Percentiles rank a stretch among this genome's conserved stretches.
Evolutionary conservation across 2,113 vertebrate genomes (phyloP).

Genomic region (Otolemur garnettii): DNA sequence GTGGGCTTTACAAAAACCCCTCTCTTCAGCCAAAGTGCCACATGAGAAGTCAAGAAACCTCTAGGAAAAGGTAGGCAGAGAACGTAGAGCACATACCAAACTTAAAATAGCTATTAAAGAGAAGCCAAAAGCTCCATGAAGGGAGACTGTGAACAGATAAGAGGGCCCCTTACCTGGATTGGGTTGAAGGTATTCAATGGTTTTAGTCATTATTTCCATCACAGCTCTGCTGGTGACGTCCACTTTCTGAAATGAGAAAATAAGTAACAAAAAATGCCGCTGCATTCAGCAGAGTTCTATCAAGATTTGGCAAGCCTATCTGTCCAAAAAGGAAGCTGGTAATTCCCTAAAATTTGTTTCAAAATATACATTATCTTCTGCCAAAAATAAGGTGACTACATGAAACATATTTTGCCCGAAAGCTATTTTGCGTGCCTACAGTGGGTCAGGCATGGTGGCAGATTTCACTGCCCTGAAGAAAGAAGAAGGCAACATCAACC

Average conservation of each 20-base stretch:
- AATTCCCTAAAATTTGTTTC: neutral
- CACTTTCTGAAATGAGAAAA: conserved; percentile 92
- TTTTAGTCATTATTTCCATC: conserved; percentile 98
- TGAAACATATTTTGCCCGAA: neutral
- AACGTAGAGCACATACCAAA: neutral
- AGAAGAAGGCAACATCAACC: neutral
- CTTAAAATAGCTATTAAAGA: neutral
- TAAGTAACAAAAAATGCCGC: neutral
- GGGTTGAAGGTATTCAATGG: conserved; percentile 98
- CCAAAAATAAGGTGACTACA: neutral
- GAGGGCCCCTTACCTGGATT: conserved; percentile 93
- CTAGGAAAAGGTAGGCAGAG: neutral
- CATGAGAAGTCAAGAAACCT: neutral
- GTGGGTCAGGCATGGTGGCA: neutral
- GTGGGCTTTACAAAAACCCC: conserved; percentile 6
- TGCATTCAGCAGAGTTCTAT: neutral
- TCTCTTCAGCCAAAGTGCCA: neutral
- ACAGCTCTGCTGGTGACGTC: conserved; percentile 96
- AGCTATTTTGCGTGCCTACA: neutral
- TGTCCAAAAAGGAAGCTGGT: neutral
- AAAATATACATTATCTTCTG: neutral
- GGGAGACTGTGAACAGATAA: neutral
- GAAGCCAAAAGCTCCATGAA: neutral
- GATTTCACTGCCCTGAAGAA: neutral
- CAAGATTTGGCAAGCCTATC: neutral